Percentiles rank a stretch among this genome's conserved stretches.
Evolutionary conservation across 2,113 vertebrate genomes (phyloP).

Genomic region (Fulica atra): DNA sequence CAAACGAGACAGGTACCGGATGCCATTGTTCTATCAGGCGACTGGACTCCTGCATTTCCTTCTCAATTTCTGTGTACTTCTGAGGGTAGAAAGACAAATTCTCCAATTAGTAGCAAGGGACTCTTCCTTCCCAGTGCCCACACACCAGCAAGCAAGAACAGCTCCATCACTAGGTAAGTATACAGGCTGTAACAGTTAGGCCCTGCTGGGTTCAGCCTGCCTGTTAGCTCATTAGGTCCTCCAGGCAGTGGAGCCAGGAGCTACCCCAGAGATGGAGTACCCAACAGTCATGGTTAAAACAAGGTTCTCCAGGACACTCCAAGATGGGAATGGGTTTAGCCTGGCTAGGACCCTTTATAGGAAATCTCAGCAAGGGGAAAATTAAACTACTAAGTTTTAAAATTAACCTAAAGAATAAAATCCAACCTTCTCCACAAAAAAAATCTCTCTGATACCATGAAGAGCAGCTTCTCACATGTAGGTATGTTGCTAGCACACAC

Average conservation of each 20-base stretch:
- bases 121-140: background rate
- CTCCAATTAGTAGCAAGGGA: background rate
- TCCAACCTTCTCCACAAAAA: background rate
- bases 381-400: background rate
- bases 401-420: background rate
- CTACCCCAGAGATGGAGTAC: background rate
- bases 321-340: background rate
- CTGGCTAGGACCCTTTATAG: background rate
- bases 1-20: constrained; percentile 63
- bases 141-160: background rate
- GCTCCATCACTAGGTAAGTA: background rate
- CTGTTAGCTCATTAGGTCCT: background rate
- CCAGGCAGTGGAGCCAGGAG: background rate
- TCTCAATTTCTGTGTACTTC: constrained; percentile 44
- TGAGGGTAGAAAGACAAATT: background rate
- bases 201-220: background rate
- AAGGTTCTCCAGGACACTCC: background rate
- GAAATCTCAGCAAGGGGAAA: background rate
- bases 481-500: background rate
- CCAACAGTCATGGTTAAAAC: background rate
- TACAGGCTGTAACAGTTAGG: background rate
- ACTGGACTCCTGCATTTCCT: constrained; percentile 49
- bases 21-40: constrained; percentile 55
- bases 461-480: background rate
- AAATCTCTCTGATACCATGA: background rate